These are phyloP conservation scores for Acrocephalus kingi DNA, from an alignment of 2,113 vertebrate species.

Conservation along the genomic window DNA sequence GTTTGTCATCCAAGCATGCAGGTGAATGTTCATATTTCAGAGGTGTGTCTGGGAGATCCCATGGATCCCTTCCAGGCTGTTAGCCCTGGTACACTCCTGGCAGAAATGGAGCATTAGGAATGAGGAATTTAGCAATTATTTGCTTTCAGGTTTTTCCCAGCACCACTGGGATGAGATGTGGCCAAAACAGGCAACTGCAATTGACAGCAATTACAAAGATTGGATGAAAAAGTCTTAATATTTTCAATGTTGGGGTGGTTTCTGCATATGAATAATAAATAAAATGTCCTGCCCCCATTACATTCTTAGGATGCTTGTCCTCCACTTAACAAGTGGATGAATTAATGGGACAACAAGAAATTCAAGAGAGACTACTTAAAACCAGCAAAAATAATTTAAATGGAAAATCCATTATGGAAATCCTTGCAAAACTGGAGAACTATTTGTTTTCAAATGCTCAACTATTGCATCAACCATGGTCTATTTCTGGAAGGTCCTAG, in stretches of 20 bases:
- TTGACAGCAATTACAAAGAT: neutral
- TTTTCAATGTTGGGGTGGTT: neutral
- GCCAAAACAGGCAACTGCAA: neutral
- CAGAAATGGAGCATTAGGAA: neutral
- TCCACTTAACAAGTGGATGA: neutral
- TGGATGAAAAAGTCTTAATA: neutral
- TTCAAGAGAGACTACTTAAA: neutral
- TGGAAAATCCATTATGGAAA: neutral
- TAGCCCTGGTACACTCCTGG: neutral
- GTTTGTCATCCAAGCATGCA: neutral
- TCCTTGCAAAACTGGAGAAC: neutral
- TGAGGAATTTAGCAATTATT: neutral
- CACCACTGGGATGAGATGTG: neutral
- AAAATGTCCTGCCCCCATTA: neutral
- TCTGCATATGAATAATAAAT: neutral
- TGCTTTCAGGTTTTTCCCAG: neutral
- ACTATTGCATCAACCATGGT: rapidly evolving
- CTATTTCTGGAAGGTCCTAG: neutral
- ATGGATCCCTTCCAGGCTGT: neutral
- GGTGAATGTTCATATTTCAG: neutral
- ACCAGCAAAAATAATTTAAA: neutral
- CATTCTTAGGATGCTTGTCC: rapidly evolving
- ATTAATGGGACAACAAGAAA: neutral
- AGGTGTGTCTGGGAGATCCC: neutral
- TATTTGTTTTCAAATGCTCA: neutral